Conservation (phyloP, 2,797 vertebrate genomes). For the Podargus strigoides region DNA sequence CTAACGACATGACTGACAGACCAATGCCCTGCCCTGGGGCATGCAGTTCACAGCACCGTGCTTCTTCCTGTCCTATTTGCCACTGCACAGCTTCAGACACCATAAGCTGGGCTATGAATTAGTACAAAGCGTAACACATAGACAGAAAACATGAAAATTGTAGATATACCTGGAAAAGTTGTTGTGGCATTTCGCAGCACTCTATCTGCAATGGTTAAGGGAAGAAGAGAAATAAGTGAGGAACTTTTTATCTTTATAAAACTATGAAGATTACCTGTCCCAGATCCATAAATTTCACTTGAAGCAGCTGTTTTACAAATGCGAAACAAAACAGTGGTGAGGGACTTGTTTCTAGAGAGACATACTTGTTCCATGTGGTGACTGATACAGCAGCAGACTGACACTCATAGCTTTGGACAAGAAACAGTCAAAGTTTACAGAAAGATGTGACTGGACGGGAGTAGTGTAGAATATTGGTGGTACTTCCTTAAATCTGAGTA, state of each 20-base stretch:
- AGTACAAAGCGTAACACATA: neutral
- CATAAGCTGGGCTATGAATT: neutral
- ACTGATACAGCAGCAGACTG: neutral
- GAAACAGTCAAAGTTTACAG: too few relatives aligned
- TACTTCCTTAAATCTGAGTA: too few relatives aligned
- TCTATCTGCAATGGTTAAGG: rapidly evolving
- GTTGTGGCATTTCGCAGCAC: neutral
- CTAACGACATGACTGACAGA: too few relatives aligned
- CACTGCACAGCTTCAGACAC: neutral
- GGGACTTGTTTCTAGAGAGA: neutral
- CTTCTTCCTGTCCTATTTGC: too few relatives aligned
- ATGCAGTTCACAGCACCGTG: neutral
- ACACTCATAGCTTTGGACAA: too few relatives aligned
- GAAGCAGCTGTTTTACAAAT: neutral
- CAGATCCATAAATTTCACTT: neutral
- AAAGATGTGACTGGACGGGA: too few relatives aligned
- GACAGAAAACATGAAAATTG: neutral
- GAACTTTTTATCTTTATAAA: neutral
- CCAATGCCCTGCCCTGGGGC: neutral
- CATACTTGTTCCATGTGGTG: rapidly evolving
- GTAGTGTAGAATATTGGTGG: too few relatives aligned
- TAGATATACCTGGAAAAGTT: neutral
- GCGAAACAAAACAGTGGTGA: neutral
- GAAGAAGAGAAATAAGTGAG: neutral
- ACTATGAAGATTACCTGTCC: neutral